Evolutionary conservation across 2,888 invertebrate genomes (phyloP), one percentile per base, ranked within the genome.

Genomic region (Keiferia lycopersicella): DNA sequence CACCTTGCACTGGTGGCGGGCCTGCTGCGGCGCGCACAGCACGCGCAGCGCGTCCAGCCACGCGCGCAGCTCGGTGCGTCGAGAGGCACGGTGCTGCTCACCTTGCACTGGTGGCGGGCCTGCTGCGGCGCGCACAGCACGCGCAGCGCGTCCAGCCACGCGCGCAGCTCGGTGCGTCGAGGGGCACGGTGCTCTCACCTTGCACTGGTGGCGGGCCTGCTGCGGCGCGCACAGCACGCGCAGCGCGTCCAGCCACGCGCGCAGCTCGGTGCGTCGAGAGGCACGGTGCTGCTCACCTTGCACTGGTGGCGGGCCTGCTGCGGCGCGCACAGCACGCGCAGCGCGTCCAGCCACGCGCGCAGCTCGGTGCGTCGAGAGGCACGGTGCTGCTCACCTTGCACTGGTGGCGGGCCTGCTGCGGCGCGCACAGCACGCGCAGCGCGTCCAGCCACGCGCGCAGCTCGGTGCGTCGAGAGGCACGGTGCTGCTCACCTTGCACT

Each of bases 131-230:
- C 95, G 87, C 98, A 98, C 69, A 98, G 92, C 20, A 97, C 97
- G 79, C 97, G 96, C 68, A 98, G 86, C n/a, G 97, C 96, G 74
- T 96, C 96, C 66, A 98, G 95, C 98, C 98, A 99, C 74, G 97
- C 97, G 84, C 94, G 94, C 76, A 95, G 95, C 74, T 95, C 96
- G 76, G 93, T 30, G 30, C 30, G 30, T 30, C 18, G n/a, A 16
- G 2, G n/a, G 16, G n/a, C 12, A 18, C 2, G n/a, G 2, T 16
- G n/a, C n/a, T n/a, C 39, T 16, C 18, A 59, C 59, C 60, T 60
- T 60, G 45, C 45, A 45, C 39, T 41, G 22, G 6, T 39, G 22
- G 1, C 41, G 14, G 18, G 39, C 59, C 16, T 97, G 93, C 84
- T 98, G 98, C 61, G 97, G 96, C 75, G 97, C 95, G 87, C 98